Evolutionary conservation across 2,888 invertebrate species (phyloP), one percentile per base, ranked within the genome.

Genomic region (Aspidapion aeneum): DNA sequence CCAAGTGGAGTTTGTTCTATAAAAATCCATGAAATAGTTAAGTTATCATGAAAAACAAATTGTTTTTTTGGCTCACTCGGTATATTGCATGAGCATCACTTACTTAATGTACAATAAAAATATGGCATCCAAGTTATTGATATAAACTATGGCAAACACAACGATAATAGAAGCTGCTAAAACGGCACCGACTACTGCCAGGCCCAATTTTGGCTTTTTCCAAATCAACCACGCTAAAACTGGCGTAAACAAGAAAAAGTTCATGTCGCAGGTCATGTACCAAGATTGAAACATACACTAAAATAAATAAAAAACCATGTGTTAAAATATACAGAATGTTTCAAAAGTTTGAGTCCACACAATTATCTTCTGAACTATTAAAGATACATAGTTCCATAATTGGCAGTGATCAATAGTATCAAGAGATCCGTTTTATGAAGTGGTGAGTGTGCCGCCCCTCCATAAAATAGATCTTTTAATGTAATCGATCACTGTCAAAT

Each of bases 31-130:
- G 3, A 35, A 35, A 3, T 35, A 3, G 35, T 12, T 35, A 35
- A 12, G 3, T 35, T 35, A 3, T 35, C 35, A 12, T 35, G 35
- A 35, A 12, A 3, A 12, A 12, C 35, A 3, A 12, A 35, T 3
- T 35, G 35, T 35, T 35, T 35, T 12, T 12, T 12, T 7, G 5
- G 5, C 3, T 12, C 35, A 3, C 12, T 35, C 5, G 3, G 35
- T 35, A 7, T 35, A 12, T 12, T 35, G 12, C 5, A 35, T 7
- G 12, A 35, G 35, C 5, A n/a, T 5, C 22, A 73, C 73, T 74
- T 69, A 77, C 76, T 70, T 73, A 68, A 75, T 71, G 64, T 76
- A 75, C 12, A 75, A 67, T 54, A 77, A 66, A 48, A 75, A 66
- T 49, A 77, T 73, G 1, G 74, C 75, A 56, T 73, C 71, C 61